These are phyloP conservation scores for Choloepus hoffmanni DNA, from an alignment of 2,113 vertebrate species.

Conservation along the genomic window DNA sequence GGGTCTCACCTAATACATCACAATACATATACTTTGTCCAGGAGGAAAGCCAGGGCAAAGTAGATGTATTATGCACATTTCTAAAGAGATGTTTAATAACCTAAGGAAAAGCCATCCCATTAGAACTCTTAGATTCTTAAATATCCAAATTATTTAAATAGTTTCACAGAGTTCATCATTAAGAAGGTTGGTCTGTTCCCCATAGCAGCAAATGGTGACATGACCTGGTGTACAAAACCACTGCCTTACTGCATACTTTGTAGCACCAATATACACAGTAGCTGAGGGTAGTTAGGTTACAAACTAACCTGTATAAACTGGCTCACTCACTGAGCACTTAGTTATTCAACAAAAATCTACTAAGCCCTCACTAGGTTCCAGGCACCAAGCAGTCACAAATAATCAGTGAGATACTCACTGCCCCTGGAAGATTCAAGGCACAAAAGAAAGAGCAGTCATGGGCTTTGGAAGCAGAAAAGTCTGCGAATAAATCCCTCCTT, in stretches of 20 bases:
- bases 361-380: constrained; percentile 10
- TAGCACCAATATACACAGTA: neutral
- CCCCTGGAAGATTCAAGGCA: neutral
- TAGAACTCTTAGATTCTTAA: constrained; percentile 15
- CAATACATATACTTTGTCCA: too few species aligned
- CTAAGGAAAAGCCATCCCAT: neutral
- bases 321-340: constrained; percentile 45
- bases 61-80: neutral
- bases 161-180: constrained; percentile 38
- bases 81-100: constrained; percentile 23
- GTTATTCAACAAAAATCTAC: constrained; percentile 36
- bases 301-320: constrained; percentile 32
- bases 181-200: neutral
- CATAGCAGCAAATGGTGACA: neutral
- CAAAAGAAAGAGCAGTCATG: neutral
- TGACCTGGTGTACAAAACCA: neutral
- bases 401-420: neutral
- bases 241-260: neutral
- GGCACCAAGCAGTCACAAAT: neutral
- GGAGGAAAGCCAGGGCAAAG: neutral
- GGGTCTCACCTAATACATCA: neutral
- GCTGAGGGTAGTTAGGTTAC: neutral
- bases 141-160: constrained; percentile 50
- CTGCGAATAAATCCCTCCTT: neutral
- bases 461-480: constrained; percentile 1